A percentile compares a stretch with the other conserved stretches of the same genome.
phyloP scores from a whole-genome alignment of 1,140 invertebrate species.

The Sminthurinus signatus region DNA sequence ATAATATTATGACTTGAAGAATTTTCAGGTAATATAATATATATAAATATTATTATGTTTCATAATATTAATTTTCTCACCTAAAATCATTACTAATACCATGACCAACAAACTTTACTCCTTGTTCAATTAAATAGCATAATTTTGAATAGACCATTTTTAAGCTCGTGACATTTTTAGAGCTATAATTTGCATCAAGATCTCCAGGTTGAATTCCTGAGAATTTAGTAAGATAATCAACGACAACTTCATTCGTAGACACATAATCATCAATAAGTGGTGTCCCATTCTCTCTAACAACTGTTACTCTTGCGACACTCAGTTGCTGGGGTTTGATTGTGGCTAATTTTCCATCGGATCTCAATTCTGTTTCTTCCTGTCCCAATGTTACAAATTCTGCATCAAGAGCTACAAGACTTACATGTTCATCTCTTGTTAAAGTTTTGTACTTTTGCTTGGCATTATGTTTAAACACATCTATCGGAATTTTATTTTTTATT shows the following conservation, averaged over 20 bases:
- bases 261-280: conserved; percentile 92
- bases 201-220: conserved; percentile 88
- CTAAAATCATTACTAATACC: conserved; percentile 87
- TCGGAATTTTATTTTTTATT: conserved; percentile 53
- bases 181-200: conserved; percentile 76
- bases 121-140: conserved; percentile 73
- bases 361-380: conserved; percentile 80
- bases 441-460: conserved; percentile 62
- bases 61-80: conserved; percentile 46
- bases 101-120: conserved; percentile 85
- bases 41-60: too few relatives aligned
- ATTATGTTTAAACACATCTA: conserved; percentile 57
- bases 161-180: conserved; percentile 80
- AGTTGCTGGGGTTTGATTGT: conserved; percentile 77
- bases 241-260: conserved; percentile 82
- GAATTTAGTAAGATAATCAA: conserved; percentile 87
- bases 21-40: too few relatives aligned
- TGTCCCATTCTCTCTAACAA: conserved; percentile 74
- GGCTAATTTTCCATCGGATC: conserved; percentile 80
- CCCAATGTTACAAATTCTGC: conserved; percentile 92
- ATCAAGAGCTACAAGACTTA: conserved; percentile 81
- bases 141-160: conserved; percentile 85
- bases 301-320: conserved; percentile 73
- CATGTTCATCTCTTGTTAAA: conserved; percentile 61
- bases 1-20: too few relatives aligned